These are phyloP conservation scores for Strix aluco DNA, from an alignment of 2,113 vertebrate species.

Conservation along the genomic window DNA sequence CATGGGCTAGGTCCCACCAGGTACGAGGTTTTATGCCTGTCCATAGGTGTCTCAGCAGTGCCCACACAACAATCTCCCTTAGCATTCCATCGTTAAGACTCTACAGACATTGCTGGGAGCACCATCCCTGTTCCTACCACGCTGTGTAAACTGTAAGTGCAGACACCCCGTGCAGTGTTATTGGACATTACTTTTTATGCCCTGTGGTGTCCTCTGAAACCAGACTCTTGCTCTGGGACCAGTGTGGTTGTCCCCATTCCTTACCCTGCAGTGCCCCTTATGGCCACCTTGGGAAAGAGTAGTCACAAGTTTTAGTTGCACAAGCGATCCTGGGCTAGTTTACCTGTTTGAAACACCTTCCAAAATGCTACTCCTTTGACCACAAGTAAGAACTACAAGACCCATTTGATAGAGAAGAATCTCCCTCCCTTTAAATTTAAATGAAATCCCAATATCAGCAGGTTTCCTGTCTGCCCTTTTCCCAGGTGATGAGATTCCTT, in stretches of 20 bases:
- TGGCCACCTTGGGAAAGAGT: not conserved
- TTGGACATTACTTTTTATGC: not conserved
- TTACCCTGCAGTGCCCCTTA: constrained; percentile 56
- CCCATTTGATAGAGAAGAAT: not conserved
- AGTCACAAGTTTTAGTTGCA: not conserved
- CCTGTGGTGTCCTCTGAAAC: not conserved
- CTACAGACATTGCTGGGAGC: not conserved
- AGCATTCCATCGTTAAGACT: not conserved
- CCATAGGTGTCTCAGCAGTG: not conserved
- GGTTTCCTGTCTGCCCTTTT: not conserved
- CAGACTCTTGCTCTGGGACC: not conserved
- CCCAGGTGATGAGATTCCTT: not conserved
- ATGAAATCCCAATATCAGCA: not conserved
- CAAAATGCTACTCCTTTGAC: not conserved
- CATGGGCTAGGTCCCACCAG: not conserved
- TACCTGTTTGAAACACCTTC: not conserved
- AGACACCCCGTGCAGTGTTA: not conserved
- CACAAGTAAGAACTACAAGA: not conserved
- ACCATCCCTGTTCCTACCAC: not conserved
- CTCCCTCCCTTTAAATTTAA: not conserved
- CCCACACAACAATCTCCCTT: not conserved
- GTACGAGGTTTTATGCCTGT: not conserved
- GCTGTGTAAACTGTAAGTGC: rapidly evolving
- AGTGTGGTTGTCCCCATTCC: not conserved
- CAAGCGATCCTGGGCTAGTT: not conserved